A percentile compares a stretch with the other conserved stretches of the same genome.
Evolutionary conservation across 2,797 vertebrate genomes (phyloP).

Genomic region (Pteropus rufus): DNA sequence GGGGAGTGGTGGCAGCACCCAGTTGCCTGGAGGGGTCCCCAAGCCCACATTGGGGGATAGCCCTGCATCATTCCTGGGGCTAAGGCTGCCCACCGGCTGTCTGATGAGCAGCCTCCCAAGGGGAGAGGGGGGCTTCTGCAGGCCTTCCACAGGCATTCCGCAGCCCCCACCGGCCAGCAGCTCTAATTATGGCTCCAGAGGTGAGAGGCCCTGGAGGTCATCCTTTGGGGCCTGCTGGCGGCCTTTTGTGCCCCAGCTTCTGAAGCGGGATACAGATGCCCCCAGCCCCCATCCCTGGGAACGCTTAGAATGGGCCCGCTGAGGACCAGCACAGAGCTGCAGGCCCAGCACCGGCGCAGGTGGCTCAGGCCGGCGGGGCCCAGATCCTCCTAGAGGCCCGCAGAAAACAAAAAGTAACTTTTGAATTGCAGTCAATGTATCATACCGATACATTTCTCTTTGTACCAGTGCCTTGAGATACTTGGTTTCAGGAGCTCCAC

Average conservation of each 20-base stretch:
- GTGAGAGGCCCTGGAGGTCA: not conserved
- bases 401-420: not conserved
- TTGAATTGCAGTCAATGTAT: not conserved
- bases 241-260: not conserved
- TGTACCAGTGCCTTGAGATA: accelerated
- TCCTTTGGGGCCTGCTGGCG: accelerated
- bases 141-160: not conserved
- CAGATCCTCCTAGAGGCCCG: accelerated
- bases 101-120: not conserved
- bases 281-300: too few relatives aligned
- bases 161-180: accelerated
- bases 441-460: not conserved
- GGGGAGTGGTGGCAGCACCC: too few relatives aligned
- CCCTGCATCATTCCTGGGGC: accelerated
- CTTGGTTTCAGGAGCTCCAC: not conserved
- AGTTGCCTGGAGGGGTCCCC: accelerated
- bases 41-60: accelerated
- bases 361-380: too few relatives aligned
- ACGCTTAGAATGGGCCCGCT: accelerated
- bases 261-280: not conserved
- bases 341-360: accelerated
- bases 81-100: accelerated
- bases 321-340: accelerated
- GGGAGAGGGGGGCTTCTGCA: not conserved
- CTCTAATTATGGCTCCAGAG: not conserved